A percentile compares a stretch with the other conserved stretches of the same genome.
Evolutionary conservation across 2,113 vertebrate genomes (phyloP).

Genomic region (Otolemur garnettii): DNA sequence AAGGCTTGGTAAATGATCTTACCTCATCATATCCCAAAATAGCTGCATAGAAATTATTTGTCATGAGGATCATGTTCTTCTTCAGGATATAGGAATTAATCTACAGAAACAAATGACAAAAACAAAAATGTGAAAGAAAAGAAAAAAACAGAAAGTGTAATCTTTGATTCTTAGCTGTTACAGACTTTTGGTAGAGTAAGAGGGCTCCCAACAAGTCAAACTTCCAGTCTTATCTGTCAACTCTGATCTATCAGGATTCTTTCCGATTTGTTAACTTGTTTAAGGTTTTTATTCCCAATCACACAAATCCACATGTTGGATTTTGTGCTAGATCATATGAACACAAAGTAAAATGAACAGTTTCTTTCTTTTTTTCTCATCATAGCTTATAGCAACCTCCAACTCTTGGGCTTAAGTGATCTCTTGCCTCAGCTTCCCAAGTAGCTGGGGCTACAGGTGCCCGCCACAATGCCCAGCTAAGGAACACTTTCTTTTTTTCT

Average conservation of each 20-base stretch:
- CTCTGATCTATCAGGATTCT: slow-evolving; percentile 13
- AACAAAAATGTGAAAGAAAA: slow-evolving; percentile 66
- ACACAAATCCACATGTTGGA: neutral
- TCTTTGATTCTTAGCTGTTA: slow-evolving; percentile 25
- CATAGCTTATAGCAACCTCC: too few species aligned
- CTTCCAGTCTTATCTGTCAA: neutral
- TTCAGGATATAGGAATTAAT: slow-evolving; percentile 93
- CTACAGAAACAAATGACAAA: slow-evolving; percentile 87
- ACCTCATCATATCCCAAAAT: slow-evolving; percentile 99
- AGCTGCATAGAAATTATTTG: slow-evolving; percentile 96
- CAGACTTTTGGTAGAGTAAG: neutral
- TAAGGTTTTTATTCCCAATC: slow-evolving; percentile 61
- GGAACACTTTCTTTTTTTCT: neutral
- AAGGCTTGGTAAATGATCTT: slow-evolving; percentile 69
- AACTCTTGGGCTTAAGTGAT: too few species aligned
- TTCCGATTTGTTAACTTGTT: slow-evolving; percentile 12
- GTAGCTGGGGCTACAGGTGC: too few species aligned
- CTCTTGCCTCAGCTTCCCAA: too few species aligned
- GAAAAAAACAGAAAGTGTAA: neutral
- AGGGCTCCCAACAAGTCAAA: neutral
- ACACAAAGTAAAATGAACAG: neutral
- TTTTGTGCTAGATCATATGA: neutral
- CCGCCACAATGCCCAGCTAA: too few species aligned
- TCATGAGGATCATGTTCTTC: slow-evolving; percentile 93
- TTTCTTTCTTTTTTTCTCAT: neutral